phyloP scores from a whole-genome alignment of 2,113 vertebrate species.

The Xenus cinereus region DNA sequence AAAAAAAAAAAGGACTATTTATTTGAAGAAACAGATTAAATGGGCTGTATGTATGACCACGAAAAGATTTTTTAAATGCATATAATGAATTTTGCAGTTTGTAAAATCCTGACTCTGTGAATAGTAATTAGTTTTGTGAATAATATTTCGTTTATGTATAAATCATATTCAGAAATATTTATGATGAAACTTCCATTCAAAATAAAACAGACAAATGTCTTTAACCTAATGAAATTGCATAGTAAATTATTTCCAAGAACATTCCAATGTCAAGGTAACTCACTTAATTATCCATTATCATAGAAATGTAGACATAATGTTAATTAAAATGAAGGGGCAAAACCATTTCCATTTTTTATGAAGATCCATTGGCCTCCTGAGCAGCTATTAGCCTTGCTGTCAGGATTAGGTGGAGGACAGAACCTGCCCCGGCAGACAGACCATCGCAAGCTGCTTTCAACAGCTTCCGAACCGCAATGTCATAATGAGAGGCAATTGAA shows the following conservation, averaged over 20 bases:
- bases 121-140: constrained; percentile 49
- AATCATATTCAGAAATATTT: constrained; percentile 71
- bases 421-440: neutral
- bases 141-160: constrained; percentile 51
- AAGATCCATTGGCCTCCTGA: constrained; percentile 73
- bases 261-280: constrained; percentile 83
- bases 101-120: neutral
- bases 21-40: neutral
- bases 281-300: constrained; percentile 84
- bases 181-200: constrained; percentile 64
- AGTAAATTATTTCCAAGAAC: constrained; percentile 82
- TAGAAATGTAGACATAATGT: constrained; percentile 79
- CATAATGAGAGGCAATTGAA: neutral
- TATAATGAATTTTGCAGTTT: neutral
- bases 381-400: constrained; percentile 64
- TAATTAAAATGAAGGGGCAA: constrained; percentile 85
- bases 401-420: constrained; percentile 72
- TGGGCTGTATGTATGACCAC: neutral
- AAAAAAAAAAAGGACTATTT: neutral
- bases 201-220: constrained; percentile 72
- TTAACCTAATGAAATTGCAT: constrained; percentile 69
- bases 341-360: constrained; percentile 82
- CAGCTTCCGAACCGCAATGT: neutral
- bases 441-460: neutral
- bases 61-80: neutral